Evolutionary conservation across 2,113 vertebrate species (phyloP).

Genomic region (Ovis canadensis): DNA sequence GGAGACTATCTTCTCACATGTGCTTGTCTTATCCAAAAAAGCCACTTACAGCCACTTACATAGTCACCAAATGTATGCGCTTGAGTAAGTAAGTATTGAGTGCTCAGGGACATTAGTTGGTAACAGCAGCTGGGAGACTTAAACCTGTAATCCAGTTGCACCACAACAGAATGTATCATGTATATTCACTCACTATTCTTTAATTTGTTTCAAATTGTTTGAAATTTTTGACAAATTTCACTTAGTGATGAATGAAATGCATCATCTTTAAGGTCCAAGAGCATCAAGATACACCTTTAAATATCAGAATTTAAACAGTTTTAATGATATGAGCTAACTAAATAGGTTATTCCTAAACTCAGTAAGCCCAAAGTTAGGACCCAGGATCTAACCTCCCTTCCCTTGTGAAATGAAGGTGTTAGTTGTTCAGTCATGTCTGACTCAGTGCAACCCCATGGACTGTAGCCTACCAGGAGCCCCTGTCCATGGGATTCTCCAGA

Average conservation of each 20-base stretch:
- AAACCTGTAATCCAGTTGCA: not conserved
- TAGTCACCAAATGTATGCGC: not conserved
- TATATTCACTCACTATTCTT: not conserved
- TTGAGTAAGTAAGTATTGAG: not conserved
- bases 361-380: not conserved
- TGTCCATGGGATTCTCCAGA: not conserved
- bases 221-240: not conserved
- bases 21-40: not conserved
- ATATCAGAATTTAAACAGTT: not conserved
- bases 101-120: not conserved
- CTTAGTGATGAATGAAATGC: slow-evolving; percentile 68
- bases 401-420: not conserved
- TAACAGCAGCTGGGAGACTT: not conserved
- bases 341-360: slow-evolving; percentile 16
- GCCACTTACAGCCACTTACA: not conserved
- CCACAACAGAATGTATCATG: not conserved
- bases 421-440: not conserved
- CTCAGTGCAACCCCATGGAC: not conserved
- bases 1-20: not conserved
- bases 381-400: not conserved
- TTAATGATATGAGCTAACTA: not conserved
- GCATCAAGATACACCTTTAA: slow-evolving; percentile 67
- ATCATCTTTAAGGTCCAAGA: slow-evolving; percentile 75
- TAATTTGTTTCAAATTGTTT: not conserved
- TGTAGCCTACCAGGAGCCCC: not conserved